A percentile compares a stretch with the other conserved stretches of the same genome.
Evolutionary conservation across 2,888 invertebrate species (phyloP).

Genomic region (Periphyllus acericola): DNA sequence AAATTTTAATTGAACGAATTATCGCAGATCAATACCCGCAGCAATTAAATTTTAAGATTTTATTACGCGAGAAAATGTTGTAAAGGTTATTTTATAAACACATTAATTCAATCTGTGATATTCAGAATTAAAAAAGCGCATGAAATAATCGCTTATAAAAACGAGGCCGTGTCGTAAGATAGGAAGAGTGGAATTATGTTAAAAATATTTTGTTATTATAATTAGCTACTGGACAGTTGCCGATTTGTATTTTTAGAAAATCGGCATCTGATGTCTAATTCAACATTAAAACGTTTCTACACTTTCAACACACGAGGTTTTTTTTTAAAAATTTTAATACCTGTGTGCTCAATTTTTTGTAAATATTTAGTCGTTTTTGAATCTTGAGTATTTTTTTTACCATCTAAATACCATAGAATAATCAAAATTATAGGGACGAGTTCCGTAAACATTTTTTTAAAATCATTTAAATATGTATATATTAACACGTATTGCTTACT

Average conservation of each 20-base stretch:
- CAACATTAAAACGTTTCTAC: slow-evolving; percentile 34
- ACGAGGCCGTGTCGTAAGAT: slow-evolving; percentile 26
- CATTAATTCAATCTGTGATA: neutral
- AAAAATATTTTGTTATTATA: slow-evolving; percentile 49
- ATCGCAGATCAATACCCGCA: too few species aligned
- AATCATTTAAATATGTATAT: slow-evolving; percentile 19
- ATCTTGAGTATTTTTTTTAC: slow-evolving; percentile 54
- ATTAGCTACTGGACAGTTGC: slow-evolving; percentile 45
- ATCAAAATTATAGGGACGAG: slow-evolving; percentile 32
- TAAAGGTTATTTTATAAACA: neutral
- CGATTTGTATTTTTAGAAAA: slow-evolving; percentile 55
- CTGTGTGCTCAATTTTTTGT: slow-evolving; percentile 59
- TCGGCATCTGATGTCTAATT: slow-evolving; percentile 45
- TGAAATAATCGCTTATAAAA: neutral
- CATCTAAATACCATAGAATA: slow-evolving; percentile 45
- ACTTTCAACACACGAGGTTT: slow-evolving; percentile 24
- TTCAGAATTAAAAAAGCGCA: neutral
- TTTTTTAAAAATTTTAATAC: slow-evolving; percentile 31
- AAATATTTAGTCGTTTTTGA: slow-evolving; percentile 58
- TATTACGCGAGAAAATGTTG: too few species aligned
- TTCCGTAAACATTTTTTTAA: slow-evolving; percentile 6
- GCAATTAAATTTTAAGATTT: too few species aligned
- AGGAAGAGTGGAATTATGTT: slow-evolving; percentile 22
- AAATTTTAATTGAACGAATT: too few species aligned
- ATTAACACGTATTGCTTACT: slow-evolving; percentile 74